A percentile compares a stretch with the other conserved stretches of the same genome.
phyloP scores from a whole-genome alignment of 2,113 vertebrate genomes.

The Microcebus ravelobensis region DNA sequence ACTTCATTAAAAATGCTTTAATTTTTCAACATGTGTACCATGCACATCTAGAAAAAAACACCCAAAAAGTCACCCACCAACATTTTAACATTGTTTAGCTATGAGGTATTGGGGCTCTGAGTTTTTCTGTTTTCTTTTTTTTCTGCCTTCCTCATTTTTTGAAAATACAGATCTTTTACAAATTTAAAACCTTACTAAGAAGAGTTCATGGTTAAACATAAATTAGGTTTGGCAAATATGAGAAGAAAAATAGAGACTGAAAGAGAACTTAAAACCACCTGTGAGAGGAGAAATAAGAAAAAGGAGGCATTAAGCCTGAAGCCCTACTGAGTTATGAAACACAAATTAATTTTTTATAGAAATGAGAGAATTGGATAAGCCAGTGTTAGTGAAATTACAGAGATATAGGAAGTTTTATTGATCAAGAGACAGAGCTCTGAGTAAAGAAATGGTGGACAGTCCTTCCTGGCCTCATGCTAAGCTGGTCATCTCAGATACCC shows the following conservation, averaged over 20 bases:
- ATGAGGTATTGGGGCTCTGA: background rate
- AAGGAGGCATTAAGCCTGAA: background rate
- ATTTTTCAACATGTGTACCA: background rate
- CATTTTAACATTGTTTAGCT: background rate
- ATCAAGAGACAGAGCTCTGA: background rate
- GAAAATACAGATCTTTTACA: background rate
- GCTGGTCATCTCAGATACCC: background rate
- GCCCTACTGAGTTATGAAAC: background rate
- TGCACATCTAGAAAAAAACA: background rate
- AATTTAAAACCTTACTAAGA: constrained; percentile 13
- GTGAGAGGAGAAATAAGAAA: background rate
- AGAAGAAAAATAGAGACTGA: background rate
- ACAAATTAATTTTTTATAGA: background rate
- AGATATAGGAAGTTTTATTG: background rate
- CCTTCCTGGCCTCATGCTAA: background rate
- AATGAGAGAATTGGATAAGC: background rate
- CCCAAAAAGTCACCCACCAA: background rate
- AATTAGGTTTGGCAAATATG: background rate
- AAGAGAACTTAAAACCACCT: background rate
- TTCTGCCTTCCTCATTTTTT: background rate
- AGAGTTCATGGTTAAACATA: background rate
- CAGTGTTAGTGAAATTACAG: background rate
- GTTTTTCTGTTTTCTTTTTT: background rate
- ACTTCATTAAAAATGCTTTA: background rate
- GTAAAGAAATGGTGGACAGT: background rate